Percentiles rank a stretch among this genome's conserved stretches.
phyloP scores from a whole-genome alignment of 2,888 invertebrate species.

The Agrotis segetum region DNA sequence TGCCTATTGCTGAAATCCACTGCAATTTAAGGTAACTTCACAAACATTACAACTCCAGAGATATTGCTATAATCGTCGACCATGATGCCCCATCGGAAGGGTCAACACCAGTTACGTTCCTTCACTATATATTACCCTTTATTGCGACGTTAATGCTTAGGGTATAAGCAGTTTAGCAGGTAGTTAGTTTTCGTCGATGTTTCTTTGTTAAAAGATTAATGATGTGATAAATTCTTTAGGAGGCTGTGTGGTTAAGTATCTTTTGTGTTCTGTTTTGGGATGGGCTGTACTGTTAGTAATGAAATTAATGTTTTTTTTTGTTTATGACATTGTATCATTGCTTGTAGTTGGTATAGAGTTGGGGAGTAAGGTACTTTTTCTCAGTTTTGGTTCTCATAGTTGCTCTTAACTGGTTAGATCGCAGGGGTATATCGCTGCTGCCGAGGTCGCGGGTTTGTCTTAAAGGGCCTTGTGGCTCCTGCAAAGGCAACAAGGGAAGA shows the following conservation, averaged over 20 bases:
- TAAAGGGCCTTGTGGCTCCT: too few relatives aligned
- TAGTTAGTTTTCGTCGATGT: constrained; percentile 65
- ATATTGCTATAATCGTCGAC: constrained; percentile 37
- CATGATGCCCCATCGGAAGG: constrained; percentile 46
- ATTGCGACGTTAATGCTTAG: constrained; percentile 73
- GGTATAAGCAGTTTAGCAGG: constrained; percentile 75
- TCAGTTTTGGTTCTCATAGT: too few relatives aligned
- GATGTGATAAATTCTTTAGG: constrained; percentile 56
- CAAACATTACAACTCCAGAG: constrained; percentile 17
- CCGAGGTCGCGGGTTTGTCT: too few relatives aligned
- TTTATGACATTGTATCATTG: neutral
- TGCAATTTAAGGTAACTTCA: neutral
- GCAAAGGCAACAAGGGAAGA: too few relatives aligned
- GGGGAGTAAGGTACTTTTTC: neutral
- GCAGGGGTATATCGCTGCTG: too few relatives aligned
- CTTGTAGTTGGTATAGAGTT: neutral
- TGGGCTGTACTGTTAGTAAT: neutral
- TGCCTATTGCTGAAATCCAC: neutral
- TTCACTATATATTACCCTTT: constrained; percentile 75
- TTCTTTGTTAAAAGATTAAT: constrained; percentile 56
- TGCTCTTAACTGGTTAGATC: too few relatives aligned
- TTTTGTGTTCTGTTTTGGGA: constrained; percentile 36
- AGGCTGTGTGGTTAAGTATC: constrained; percentile 33
- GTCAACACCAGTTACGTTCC: constrained; percentile 44
- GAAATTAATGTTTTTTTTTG: neutral